Base-by-base conservation (phyloP, 2,888 invertebrate species). In the Stenolophus ochropezus region DNA sequence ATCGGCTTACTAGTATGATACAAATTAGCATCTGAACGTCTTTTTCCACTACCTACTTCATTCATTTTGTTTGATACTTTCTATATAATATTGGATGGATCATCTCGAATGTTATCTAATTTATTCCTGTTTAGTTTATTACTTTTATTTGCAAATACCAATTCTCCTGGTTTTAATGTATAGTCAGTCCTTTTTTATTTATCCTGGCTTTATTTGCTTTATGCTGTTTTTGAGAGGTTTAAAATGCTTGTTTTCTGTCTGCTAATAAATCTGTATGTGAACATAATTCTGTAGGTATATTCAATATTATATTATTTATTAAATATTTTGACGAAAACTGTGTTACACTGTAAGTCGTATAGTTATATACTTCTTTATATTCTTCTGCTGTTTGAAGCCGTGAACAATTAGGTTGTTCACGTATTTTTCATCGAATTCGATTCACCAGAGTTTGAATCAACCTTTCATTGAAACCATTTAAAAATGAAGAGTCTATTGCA, bases 281-380 rank as follows among this genome's bases (percentile, higher is more conserved):
- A n/a, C n/a, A n/a, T 53, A 53, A 16, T 53, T 53, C 53, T 18
- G 53, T 2, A 16, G 53, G 20, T 53, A 18, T 53, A 53, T 16
- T 18, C 16, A 18, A 53, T 53, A 16, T 2, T 53, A 18, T 53
- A 16, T 18, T 18, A 16, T 53, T 53, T 16, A 53, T 4, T 53
- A 53, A 53, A 53, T 53, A 53, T 53, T 53, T 16, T 53, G 53
- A 18, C 16, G 53, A 53, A 53, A 53, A 53, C 5, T 16, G 53
- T 53, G 53, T 53, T 53, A 53, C 53, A 53, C 53, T 53, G 53
- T 53, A 18, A 53, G 53, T 53, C 53, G 53, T 53, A 8, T 18
- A 18, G 18, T 18, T 53, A 8, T 53, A 53, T 53, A 16, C 53
- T 18, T 53, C 16, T 11, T 14, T 53, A 16, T 18, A 53, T 53